A percentile compares a stretch with the other conserved stretches of the same genome.
phyloP scores from a whole-genome alignment of 2,888 invertebrate species.

The Chirona hameri region DNA sequence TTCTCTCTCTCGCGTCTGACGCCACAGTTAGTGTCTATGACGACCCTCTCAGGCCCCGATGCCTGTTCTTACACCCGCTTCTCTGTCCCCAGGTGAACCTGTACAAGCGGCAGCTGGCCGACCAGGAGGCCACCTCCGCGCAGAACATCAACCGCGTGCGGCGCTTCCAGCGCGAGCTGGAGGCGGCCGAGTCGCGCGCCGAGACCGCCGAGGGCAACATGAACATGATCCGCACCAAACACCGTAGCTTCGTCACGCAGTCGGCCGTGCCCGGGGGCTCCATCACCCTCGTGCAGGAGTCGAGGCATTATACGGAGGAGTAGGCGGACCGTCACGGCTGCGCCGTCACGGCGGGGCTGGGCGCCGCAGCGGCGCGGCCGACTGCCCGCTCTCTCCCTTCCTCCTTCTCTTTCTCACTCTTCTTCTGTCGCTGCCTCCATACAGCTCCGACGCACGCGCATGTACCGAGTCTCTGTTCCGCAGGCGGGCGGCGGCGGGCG shows the following conservation, averaged over 20 bases:
- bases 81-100: slow-evolving; percentile 64
- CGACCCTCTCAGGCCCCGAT: no score
- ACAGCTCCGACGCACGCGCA: neutral
- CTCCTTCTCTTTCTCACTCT: neutral
- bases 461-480: neutral
- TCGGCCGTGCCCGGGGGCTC: slow-evolving; percentile 36
- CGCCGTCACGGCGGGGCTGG: neutral
- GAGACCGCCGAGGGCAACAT: slow-evolving; percentile 92
- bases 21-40: no score
- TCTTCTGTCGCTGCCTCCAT: neutral
- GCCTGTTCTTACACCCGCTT: slow-evolving; percentile 35
- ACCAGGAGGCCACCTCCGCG: slow-evolving; percentile 90
- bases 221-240: slow-evolving; percentile 93
- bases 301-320: slow-evolving; percentile 33
- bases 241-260: slow-evolving; percentile 89
- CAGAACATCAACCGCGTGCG: slow-evolving; percentile 93
- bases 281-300: slow-evolving; percentile 39
- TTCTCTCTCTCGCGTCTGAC: no score
- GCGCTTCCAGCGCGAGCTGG: slow-evolving; percentile 96
- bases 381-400: neutral
- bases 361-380: neutral
- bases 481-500: neutral
- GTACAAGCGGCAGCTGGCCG: slow-evolving; percentile 93
- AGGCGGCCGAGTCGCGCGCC: slow-evolving; percentile 95
- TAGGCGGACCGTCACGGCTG: neutral